Base-by-base conservation (phyloP, 2,888 invertebrate genomes). In the Eupithecia tripunctaria region DNA sequence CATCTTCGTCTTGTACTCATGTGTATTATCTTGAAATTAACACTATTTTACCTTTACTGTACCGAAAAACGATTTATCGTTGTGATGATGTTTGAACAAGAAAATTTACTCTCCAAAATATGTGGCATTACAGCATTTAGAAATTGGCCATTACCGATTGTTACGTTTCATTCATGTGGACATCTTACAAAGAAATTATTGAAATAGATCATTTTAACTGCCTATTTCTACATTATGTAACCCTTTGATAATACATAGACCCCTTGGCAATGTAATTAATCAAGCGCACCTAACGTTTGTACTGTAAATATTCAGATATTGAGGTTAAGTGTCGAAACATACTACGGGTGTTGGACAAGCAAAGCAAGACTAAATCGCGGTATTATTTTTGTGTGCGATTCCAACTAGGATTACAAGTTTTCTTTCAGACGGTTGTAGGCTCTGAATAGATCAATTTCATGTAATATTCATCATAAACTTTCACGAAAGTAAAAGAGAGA, bases 161-260 rank as follows among this genome's bases (percentile, higher is more conserved):
- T 93, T 93, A 93, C 92, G 91, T 94, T 91, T 90, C 89, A 88
- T 92, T 91, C 89, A 89, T 91, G 89, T 91, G 91, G 91, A 92
- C 89, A 82, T 88, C 81, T 77, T 80, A 79, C 79, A 72, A 80
- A 70, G 68, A 77, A 78, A 75, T 66, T 77, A 78, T 60, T 66
- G 43, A 56, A 69, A 62, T 73, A 70, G 36, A 72, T 67, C 67
- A 47, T 59, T 59, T 67, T 3, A 62, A 68, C 51, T 67, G 71
- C 32, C 59, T 77, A 51, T 64, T 73, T 68, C 43, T 66, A 73
- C 0, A 62, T n/a, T 62, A 60, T 60, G 21, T 71, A 36, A 15
- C 59, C 59, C 67, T 70, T 59, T 63, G 38, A n/a, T 72, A 63
- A 70, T 75, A 68, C 41, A 60, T 36, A 59, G 56, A 32, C 21